These are phyloP conservation scores for Malacoraja senta DNA, from an alignment of 2,797 vertebrate species.

Conservation along the genomic window DNA sequence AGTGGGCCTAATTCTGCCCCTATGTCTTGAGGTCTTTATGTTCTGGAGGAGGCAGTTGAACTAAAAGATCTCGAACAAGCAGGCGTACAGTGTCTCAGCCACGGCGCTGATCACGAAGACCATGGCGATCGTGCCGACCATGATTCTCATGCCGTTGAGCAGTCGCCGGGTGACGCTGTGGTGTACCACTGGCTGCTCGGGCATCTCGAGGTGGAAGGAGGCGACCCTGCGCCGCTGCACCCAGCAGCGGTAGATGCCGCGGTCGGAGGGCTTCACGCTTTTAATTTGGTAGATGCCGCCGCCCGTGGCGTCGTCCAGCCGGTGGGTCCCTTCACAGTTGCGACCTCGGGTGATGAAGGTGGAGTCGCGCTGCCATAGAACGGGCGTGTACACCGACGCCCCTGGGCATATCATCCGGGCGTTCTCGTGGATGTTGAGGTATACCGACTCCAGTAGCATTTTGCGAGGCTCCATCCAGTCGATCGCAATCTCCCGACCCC, in stretches of 20 bases:
- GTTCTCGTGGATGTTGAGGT: too few relatives aligned
- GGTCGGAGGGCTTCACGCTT: background rate
- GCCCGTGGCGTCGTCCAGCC: too few relatives aligned
- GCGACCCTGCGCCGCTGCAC: background rate
- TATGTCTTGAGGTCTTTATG: too few relatives aligned
- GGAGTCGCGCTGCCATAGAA: too few relatives aligned
- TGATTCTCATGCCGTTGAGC: background rate
- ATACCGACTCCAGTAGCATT: too few relatives aligned
- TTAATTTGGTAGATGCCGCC: too few relatives aligned
- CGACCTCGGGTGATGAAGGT: too few relatives aligned
- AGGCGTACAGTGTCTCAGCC: background rate
- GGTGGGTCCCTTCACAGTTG: too few relatives aligned
- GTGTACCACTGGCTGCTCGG: background rate
- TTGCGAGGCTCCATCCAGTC: background rate
- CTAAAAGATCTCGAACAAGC: background rate
- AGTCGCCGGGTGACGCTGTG: background rate
- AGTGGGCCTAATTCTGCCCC: too few relatives aligned
- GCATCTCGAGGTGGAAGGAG: background rate
- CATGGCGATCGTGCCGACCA: background rate
- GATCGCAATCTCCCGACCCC: background rate
- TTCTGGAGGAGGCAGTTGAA: too few relatives aligned
- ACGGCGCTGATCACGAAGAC: background rate
- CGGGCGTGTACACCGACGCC: too few relatives aligned
- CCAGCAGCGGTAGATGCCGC: slow-evolving; percentile 16
- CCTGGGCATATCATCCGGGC: too few relatives aligned